A percentile compares a stretch with the other conserved stretches of the same genome.
Conservation (phyloP, 1,140 invertebrate genomes). For the Copidosoma floridanum region DNA sequence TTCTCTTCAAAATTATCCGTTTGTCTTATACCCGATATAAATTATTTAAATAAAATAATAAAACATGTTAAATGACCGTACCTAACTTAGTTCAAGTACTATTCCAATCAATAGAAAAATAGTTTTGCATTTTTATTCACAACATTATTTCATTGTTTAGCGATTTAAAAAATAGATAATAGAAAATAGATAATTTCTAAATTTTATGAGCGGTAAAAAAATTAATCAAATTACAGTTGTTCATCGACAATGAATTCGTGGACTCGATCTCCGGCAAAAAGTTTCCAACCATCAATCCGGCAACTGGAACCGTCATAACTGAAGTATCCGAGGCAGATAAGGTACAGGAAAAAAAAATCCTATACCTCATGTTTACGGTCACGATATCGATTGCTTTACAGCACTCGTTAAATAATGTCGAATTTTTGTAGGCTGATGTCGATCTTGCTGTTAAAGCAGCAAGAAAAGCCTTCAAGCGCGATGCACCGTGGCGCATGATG, state of each 20-base stretch:
- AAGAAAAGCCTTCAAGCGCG: slow-evolving; percentile 68
- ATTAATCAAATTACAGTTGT: slow-evolving; percentile 72
- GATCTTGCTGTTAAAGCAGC: slow-evolving; percentile 76
- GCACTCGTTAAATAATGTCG: too few relatives aligned
- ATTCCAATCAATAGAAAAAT: too few relatives aligned
- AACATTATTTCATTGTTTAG: too few relatives aligned
- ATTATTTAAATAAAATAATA: slow-evolving; percentile 36
- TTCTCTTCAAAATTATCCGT: too few relatives aligned
- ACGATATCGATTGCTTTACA: not conserved
- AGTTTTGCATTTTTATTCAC: not conserved
- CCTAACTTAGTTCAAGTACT: not conserved
- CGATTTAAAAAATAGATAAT: too few relatives aligned
- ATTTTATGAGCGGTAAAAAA: not conserved
- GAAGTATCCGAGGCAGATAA: slow-evolving; percentile 81
- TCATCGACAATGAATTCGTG: slow-evolving; percentile 92
- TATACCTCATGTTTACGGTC: not conserved
- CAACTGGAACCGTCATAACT: slow-evolving; percentile 73
- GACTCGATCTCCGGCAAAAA: slow-evolving; percentile 72
- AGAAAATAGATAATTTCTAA: not conserved
- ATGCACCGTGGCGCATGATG: slow-evolving; percentile 77
- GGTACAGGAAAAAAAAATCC: too few relatives aligned
- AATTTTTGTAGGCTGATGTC: slow-evolving; percentile 63
- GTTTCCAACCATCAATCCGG: slow-evolving; percentile 76
- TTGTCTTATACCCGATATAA: too few relatives aligned
- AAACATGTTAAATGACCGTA: not conserved